phyloP scores from a whole-genome alignment of 2,888 invertebrate species.

The Xanthostigma xanthostigma region DNA sequence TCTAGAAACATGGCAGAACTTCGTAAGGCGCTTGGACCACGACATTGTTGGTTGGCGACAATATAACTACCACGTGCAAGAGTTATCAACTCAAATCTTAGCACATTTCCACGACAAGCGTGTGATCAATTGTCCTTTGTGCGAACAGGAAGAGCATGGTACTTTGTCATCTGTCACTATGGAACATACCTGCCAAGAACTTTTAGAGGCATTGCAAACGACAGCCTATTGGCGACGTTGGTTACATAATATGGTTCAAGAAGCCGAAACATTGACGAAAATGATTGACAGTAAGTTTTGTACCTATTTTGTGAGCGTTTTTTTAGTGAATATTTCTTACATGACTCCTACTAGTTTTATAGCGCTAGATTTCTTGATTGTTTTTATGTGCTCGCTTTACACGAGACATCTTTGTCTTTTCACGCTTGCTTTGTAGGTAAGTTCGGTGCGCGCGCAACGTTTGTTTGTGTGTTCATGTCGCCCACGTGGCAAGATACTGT shows the following conservation, averaged over 20 bases:
- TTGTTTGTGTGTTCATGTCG: no score
- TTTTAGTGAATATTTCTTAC: no score
- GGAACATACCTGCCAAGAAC: not conserved
- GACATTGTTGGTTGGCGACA: not conserved
- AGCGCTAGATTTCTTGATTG: no score
- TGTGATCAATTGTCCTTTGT: not conserved
- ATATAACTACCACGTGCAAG: conserved; percentile 1
- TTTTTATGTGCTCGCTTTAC: no score
- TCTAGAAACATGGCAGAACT: not conserved
- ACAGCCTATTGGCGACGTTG: conserved; percentile 1
- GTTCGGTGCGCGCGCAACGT: no score
- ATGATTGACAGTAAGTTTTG: not conserved
- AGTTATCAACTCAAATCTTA: not conserved
- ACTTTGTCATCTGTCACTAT: not conserved
- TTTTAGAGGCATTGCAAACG: not conserved
- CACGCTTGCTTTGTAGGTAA: no score
- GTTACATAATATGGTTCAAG: conserved; percentile 1
- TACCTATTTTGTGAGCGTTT: no score
- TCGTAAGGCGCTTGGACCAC: not conserved
- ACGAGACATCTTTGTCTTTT: no score
- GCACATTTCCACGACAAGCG: not conserved
- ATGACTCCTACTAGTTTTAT: no score
- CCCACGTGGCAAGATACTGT: no score
- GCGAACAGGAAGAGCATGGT: not conserved
- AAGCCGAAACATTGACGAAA: not conserved